These are phyloP conservation scores for Stichodactyla mertensii DNA, from an alignment of 64 coral and sea anemone genomes.

Conservation along the genomic window DNA sequence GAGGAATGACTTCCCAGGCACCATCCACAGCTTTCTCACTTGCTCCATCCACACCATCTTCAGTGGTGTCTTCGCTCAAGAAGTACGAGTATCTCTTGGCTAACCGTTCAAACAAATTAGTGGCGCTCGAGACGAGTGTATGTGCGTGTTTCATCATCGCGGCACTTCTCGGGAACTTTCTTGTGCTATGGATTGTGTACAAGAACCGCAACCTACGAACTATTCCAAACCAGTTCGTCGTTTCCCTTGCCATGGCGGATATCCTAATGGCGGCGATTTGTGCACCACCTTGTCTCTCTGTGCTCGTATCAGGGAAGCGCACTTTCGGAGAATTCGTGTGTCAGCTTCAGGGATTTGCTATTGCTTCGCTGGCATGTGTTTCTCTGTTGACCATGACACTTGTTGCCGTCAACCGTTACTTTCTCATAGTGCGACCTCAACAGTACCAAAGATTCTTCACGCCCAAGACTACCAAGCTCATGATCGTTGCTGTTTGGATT, in stretches of 20 bases:
- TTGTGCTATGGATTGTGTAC: constrained; percentile 59
- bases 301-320: constrained; percentile 38
- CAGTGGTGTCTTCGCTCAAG: not conserved
- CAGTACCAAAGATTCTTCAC: constrained; percentile 47
- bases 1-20: not conserved
- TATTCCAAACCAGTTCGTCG: constrained; percentile 50
- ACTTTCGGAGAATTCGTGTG: constrained; percentile 59
- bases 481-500: constrained; percentile 45
- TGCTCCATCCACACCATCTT: not conserved
- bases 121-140: constrained; percentile 25
- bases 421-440: constrained; percentile 50
- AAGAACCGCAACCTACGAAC: constrained; percentile 62
- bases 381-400: constrained; percentile 55
- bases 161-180: constrained; percentile 39
- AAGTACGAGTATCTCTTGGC: constrained; percentile 39
- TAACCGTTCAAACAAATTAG: not conserved
- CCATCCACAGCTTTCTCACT: not conserved
- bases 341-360: constrained; percentile 49
- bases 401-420: constrained; percentile 57
- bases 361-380: constrained; percentile 43
- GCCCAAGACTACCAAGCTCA: constrained; percentile 26
- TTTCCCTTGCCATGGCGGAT: constrained; percentile 46
- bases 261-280: constrained; percentile 48
- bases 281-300: constrained; percentile 54
- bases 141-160: constrained; percentile 36